Evolutionary conservation across 2,888 invertebrate species (phyloP), one percentile per base, ranked within the genome.

Genomic region (Hydrotaea cyrtoneurina): DNA sequence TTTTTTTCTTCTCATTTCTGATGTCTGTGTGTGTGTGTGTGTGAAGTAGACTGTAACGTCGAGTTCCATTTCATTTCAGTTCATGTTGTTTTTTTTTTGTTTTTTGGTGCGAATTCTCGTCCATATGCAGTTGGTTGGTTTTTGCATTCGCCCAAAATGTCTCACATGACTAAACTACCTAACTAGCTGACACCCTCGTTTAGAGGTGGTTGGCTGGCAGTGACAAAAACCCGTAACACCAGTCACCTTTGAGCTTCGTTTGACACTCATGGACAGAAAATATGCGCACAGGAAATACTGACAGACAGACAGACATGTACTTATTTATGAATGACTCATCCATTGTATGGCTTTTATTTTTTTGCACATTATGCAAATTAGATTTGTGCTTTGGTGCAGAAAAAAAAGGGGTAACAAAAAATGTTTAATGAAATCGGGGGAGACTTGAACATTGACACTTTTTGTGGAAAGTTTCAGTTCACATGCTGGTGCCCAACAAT

Each of bases 161-260:
- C 11, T 69, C 46, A 46, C 69, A 69, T 69, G 69, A 69, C 69
- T 46, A 46, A 69, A n/a, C 39, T 0, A 31, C 36, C 31, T n/a
- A 31, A 64, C 17, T 17, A 43, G 43, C 64, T 39, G 39, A 66
- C 46, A 69, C 69, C 69, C 69, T 69, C 69, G n/a, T 66, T 39
- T 39, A 17, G 43, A 39, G 66, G 66, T 36, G 66, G 31, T 19
- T 43, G n/a, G 31, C 39, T 43, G n/a, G n/a, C 21, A 43, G 66
- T 66, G 66, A 66, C 66, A 43, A 21, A 2, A 59, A 1, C 7
- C 31, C 7, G 7, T 31, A 31, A 7, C 21, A 77, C 73, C 23
- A 80, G 73, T 82, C 82, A 85, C 85, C 85, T 85, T 82, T 85
- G 85, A 80, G 85, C 85, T 80, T 80, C 74, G 79, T 80, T 85